Evolutionary conservation across 2,888 invertebrate genomes (phyloP), one percentile per base, ranked within the genome.

Genomic region (Campopleginae sp.): DNA sequence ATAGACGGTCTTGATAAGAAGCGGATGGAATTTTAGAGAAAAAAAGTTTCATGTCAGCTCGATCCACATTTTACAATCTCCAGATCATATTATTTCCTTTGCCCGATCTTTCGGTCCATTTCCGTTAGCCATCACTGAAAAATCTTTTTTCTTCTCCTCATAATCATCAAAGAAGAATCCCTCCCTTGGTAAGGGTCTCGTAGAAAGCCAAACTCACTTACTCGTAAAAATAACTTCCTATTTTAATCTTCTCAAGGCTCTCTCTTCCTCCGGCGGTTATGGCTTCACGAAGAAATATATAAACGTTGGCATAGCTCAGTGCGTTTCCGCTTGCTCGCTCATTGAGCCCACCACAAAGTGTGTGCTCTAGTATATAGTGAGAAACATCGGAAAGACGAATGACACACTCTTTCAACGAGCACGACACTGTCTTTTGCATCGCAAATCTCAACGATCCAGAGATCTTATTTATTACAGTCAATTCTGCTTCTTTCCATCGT

Each of bases 241-340:
- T 87, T 86, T 86, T 83, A 85, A 85, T 80, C 80, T 78, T 71
- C 12, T 4, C 44, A 17, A n/a, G 44, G 31, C 44, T 19, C 44
- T 80, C 71, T 65, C 63, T 74, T 12, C 33, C 72, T 72, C 72
- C 33, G 51, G 63, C 63, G 42, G n/a, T 68, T 44, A 31, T 33
- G 74, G 19, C 48, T 68, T 76, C 81, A n/a, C 70, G 51, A 31
- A 68, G 44, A 68, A 63, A 48, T 38, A 65, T 48, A 66, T 54
- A 75, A 33, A 46, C 44, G 44, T 65, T 12, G 27, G 46, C 33
- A 65, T 23, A 42, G 48, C 42, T 81, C 71, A 81, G 71, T 80
- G 84, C 81, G 81, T 90, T 90, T 90, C 89, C 89, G 89, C 88
- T 88, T 89, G 88, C 87, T 84, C 89, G 89, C 87, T 85, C 86